Percentiles rank a stretch among this genome's conserved stretches.
phyloP scores from a whole-genome alignment of 2,797 vertebrate species.

The Cottoperca gobio region DNA sequence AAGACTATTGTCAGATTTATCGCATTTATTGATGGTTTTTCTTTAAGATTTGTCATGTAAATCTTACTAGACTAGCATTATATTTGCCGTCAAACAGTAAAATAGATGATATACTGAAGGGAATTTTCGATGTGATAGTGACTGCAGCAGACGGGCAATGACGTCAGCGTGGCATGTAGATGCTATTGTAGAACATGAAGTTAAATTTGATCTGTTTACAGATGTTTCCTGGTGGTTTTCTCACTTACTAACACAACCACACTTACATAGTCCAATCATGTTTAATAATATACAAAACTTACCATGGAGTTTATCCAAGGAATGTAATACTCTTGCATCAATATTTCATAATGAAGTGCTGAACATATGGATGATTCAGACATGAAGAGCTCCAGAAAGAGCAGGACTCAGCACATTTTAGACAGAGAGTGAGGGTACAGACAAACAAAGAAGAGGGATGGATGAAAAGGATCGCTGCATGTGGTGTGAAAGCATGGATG shows the following conservation, averaged over 20 bases:
- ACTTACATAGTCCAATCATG: neutral
- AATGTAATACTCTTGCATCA: neutral
- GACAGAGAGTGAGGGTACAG: neutral
- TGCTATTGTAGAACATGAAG: neutral
- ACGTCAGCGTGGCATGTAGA: neutral
- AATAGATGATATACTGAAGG: neutral
- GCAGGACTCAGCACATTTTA: slow-evolving; percentile 35
- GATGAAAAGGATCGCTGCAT: slow-evolving; percentile 60
- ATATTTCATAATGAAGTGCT: slow-evolving; percentile 8
- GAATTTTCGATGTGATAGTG: slow-evolving; percentile 6
- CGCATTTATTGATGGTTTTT: neutral
- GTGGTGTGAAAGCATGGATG: slow-evolving; percentile 69
- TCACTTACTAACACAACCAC: neutral
- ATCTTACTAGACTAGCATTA: neutral
- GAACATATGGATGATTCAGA: slow-evolving; percentile 10
- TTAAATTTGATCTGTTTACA: slow-evolving; percentile 7
- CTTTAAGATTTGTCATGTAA: slow-evolving; percentile 2
- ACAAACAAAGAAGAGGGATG: slow-evolving; percentile 1
- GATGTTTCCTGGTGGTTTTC: neutral
- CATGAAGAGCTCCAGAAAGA: slow-evolving; percentile 11
- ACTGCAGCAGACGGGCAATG: slow-evolving; percentile 12
- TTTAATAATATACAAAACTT: neutral
- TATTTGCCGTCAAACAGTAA: neutral
- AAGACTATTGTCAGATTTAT: neutral
- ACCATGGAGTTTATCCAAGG: neutral